Base-by-base conservation (phyloP, 92 coral and sea anemone species). In the Porites divaricata region DNA sequence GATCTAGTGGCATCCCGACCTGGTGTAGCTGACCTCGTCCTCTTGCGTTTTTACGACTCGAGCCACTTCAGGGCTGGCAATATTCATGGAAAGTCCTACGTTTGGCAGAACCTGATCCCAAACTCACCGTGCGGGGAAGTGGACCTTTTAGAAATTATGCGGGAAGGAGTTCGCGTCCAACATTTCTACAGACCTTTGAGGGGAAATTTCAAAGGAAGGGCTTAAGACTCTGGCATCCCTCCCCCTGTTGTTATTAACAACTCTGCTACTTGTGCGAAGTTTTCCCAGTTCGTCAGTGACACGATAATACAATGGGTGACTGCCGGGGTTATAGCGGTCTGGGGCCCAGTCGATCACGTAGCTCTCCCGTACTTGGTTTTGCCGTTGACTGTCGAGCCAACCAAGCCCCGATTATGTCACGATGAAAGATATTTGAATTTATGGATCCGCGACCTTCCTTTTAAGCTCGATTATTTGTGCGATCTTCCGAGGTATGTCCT, bases 191-290 rank as follows among this genome's bases (percentile, higher is more conserved):
- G 66, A 76, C 85, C 86, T 19, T 88, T 83, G n/a, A 88, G 72
- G 51, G 92, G 89, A 48, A 75, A 63, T 66, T 89, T 89, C 71
- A 84, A 72, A 59, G 89, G 89, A 49, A 20, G 10, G 28, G 82
- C 80, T 21, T 89, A 68, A 51, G 50, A 89, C 54, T 89, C 82
- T 16, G 80, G 25, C 79, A 48, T 52, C 85, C 90, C 68, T 48
- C 89, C 53, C 26, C 73, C 17, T 12, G 56, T n/a, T n/a, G n/a
- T n/a, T n/a, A n/a, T n/a, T n/a, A n/a, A n/a, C n/a, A n/a, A n/a
- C n/a, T n/a, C n/a, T n/a, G n/a, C n/a, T n/a, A n/a, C n/a, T n/a
- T n/a, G n/a, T n/a, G n/a, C n/a, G n/a, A n/a, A n/a, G n/a, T n/a
- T n/a, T n/a, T n/a, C n/a, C n/a, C n/a, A n/a, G n/a, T n/a, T 63